phyloP scores from a whole-genome alignment of 2,888 invertebrate species.

The Drosophila mimica region DNA sequence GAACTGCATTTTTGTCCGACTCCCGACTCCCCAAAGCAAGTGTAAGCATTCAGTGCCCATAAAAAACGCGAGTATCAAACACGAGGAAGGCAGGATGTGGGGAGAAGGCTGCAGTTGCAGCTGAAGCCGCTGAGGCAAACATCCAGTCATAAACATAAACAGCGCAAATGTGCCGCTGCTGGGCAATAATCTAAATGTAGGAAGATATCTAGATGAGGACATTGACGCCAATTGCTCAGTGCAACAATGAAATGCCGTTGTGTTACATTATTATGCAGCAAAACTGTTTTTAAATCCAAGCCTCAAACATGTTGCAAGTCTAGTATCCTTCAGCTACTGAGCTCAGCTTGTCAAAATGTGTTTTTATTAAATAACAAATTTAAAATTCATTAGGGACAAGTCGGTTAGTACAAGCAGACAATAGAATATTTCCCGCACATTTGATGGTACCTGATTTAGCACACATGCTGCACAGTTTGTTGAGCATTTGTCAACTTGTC shows the following conservation, averaged over 20 bases:
- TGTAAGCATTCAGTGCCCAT: conserved; percentile 54
- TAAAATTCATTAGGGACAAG: neutral
- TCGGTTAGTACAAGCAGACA: neutral
- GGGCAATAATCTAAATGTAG: conserved; percentile 63
- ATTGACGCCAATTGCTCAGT: conserved; percentile 30
- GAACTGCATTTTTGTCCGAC: conserved; percentile 42
- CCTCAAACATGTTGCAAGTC: neutral
- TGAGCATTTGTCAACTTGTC: conserved; percentile 54
- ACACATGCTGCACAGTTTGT: conserved; percentile 41
- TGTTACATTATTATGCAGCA: conserved; percentile 17
- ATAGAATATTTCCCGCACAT: neutral
- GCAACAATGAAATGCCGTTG: conserved; percentile 1
- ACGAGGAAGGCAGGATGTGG: neutral
- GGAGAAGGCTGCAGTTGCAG: conserved; percentile 20
- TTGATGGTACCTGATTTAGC: neutral
- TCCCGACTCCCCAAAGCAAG: conserved; percentile 43
- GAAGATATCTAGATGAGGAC: conserved; percentile 59
- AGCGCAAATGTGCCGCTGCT: conserved; percentile 40
- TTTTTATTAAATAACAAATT: neutral
- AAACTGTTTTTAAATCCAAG: conserved; percentile 6
- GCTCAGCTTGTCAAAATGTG: neutral
- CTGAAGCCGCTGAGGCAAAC: conserved; percentile 25
- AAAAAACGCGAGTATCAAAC: conserved; percentile 23
- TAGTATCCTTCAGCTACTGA: neutral
- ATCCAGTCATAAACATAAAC: conserved; percentile 51